phyloP scores from a whole-genome alignment of 1,140 invertebrate genomes.

The Drosophila ogumai region DNA sequence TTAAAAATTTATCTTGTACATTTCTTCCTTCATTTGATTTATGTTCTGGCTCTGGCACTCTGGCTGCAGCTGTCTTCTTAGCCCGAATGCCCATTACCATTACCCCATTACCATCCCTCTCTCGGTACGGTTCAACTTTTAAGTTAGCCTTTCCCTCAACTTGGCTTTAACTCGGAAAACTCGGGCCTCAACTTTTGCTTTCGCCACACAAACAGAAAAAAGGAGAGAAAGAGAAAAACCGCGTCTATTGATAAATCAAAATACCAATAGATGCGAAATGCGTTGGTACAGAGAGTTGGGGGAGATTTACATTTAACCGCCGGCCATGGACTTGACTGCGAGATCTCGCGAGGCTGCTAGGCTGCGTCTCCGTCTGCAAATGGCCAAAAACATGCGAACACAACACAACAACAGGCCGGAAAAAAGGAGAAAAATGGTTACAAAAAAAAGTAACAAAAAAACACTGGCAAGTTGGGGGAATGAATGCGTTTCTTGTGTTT shows the following conservation, averaged over 20 bases:
- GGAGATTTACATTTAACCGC: slow-evolving; percentile 75
- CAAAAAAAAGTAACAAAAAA: slow-evolving; percentile 23
- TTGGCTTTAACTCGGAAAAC: slow-evolving; percentile 20
- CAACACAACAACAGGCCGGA: slow-evolving; percentile 33
- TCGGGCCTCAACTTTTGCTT: slow-evolving; percentile 67
- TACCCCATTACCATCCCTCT: slow-evolving; percentile 18
- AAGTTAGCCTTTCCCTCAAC: slow-evolving; percentile 59
- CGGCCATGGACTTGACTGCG: slow-evolving; percentile 59
- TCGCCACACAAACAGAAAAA: slow-evolving; percentile 54
- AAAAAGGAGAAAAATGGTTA: slow-evolving; percentile 13
- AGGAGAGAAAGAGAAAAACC: background rate
- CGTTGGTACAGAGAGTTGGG: slow-evolving; percentile 15
- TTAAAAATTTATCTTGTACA: slow-evolving; percentile 84
- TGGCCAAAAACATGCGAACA: slow-evolving; percentile 80
- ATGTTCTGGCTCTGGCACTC: slow-evolving; percentile 58
- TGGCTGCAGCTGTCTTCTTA: slow-evolving; percentile 68
- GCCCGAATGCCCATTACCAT: slow-evolving; percentile 46
- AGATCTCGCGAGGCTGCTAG: slow-evolving; percentile 14
- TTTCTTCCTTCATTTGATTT: slow-evolving; percentile 81
- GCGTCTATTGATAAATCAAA: slow-evolving; percentile 80
- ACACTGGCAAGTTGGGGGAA: slow-evolving; percentile 32
- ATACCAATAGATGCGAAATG: slow-evolving; percentile 78
- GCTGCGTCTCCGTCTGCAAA: slow-evolving; percentile 50
- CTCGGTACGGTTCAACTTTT: slow-evolving; percentile 54
- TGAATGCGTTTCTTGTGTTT: slow-evolving; percentile 82